Evolutionary conservation across 2,888 invertebrate genomes (phyloP).

Genomic region (Horisme vitalbata): DNA sequence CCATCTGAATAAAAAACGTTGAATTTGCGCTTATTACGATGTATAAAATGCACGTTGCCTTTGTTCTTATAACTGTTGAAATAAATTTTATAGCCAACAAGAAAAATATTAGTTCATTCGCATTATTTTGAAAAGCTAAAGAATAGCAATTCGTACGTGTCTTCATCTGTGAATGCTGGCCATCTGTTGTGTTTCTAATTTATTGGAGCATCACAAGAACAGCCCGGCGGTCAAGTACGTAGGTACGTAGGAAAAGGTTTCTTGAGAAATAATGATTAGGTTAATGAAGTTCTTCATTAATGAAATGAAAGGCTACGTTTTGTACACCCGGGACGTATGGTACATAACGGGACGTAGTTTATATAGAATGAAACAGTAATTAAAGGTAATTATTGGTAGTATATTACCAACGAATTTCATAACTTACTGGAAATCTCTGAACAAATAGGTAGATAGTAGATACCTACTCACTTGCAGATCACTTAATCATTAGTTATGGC

Average conservation of each 20-base stretch:
- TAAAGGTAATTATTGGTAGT: too few relatives aligned
- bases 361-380: too few relatives aligned
- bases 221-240: slow-evolving; percentile 31
- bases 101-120: slow-evolving; percentile 5
- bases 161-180: slow-evolving; percentile 12
- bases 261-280: slow-evolving; percentile 1
- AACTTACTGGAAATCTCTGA: too few relatives aligned
- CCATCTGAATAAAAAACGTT: too few relatives aligned
- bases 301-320: too few relatives aligned
- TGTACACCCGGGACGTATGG: too few relatives aligned
- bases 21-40: too few relatives aligned
- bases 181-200: slow-evolving; percentile 30
- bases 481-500: too few relatives aligned
- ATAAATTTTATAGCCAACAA: background rate
- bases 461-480: too few relatives aligned
- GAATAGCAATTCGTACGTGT: slow-evolving; percentile 13
- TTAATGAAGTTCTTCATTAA: slow-evolving; percentile 2
- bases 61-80: background rate
- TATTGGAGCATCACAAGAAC: slow-evolving; percentile 22
- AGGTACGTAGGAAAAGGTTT: slow-evolving; percentile 10
- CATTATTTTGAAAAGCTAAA: slow-evolving; percentile 16
- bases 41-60: background rate
- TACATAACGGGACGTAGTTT: too few relatives aligned
- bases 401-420: too few relatives aligned
- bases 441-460: too few relatives aligned